Base-by-base conservation (phyloP, 2,113 vertebrate species). In the Oryzias javanicus region DNA sequence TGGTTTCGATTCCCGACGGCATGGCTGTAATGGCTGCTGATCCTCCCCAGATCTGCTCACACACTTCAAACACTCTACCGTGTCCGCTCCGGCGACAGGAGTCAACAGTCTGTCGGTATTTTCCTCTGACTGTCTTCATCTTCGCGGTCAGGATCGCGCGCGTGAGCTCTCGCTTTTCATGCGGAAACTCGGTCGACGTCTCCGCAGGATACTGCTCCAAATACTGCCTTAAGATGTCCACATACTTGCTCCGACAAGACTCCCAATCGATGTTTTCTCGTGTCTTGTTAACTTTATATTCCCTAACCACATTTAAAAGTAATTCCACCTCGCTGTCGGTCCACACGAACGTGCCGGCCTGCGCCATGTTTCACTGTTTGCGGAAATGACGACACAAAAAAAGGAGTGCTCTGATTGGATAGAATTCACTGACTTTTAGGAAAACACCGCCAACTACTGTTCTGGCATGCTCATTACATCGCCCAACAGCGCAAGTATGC, bases 31-130 rank as follows among this genome's bases (percentile, higher is more conserved):
- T 61, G 6, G 14, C 20, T 22, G 22, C 2, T 22, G 22, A 22
- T 22, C 22, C 22, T 22, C 22, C 22, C 22, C 22, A 22, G 22
- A 65, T 56, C 12, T 65, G 35, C 19, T 65, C 16, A n/a, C 53
- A 65, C 13, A 57, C 6, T 14, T 49, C 12, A 4, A 63, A 20
- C 14, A 64, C 46, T 55, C 62, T 40, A 5, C 62, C 52, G 5
- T 42, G 10, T 4, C 29, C 7, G 4, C 53, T 49, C 4, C 14
- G 48, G 16, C 20, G n/a, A n/a, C 22, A 12, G 5, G 10, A 14
- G 45, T 49, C 63, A 17, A 65, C 35, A 3, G 22, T 53, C 16
- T 22, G 20, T 0, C 46, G 16, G 25, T 29, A 45, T 57, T 65
- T 66, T 2, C 53, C 14, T 4, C 45, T 12, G 5, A 24, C 4